Percentiles rank a stretch among this genome's conserved stretches.
These are phyloP conservation scores for Mastomys coucha DNA, from an alignment of 2,113 vertebrate species.

Conservation along the genomic window DNA sequence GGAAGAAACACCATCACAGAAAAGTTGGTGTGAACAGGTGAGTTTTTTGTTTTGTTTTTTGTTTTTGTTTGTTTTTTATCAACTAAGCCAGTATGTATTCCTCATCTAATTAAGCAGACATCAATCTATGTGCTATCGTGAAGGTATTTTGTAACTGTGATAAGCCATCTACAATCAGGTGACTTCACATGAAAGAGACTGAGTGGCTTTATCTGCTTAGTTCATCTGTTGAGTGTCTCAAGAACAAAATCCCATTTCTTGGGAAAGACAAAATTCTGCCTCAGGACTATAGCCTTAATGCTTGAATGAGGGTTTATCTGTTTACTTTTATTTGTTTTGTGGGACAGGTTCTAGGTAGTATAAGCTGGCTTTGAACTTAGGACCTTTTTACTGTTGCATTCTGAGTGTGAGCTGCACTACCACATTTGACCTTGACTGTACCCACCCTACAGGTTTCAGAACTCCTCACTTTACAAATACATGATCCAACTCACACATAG, in stretches of 20 bases:
- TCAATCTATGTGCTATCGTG: not conserved
- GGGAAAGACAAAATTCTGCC: constrained; percentile 23
- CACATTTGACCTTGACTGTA: not conserved
- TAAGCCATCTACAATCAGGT: not conserved
- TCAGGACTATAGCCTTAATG: not conserved
- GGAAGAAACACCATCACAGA: not conserved
- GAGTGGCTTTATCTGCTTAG: not conserved
- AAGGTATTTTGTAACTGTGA: not conserved
- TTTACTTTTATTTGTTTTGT: not conserved
- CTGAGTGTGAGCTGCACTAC: not conserved
- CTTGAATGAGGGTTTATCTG: not conserved
- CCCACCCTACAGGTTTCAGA: not conserved
- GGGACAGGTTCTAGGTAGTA: not conserved
- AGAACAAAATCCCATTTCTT: constrained; percentile 27
- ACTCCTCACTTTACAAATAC: too few relatives aligned
- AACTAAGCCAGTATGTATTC: not conserved
- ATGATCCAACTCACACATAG: not conserved
- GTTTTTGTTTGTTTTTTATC: not conserved
- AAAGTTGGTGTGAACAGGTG: not conserved
- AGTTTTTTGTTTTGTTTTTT: too few relatives aligned
- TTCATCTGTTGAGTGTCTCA: not conserved
- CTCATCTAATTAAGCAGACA: not conserved
- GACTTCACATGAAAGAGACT: not conserved
- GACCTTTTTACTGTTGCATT: too few relatives aligned
- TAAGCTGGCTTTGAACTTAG: not conserved